phyloP scores from a whole-genome alignment of 2,888 invertebrate genomes.

The Cerastis leucographa region DNA sequence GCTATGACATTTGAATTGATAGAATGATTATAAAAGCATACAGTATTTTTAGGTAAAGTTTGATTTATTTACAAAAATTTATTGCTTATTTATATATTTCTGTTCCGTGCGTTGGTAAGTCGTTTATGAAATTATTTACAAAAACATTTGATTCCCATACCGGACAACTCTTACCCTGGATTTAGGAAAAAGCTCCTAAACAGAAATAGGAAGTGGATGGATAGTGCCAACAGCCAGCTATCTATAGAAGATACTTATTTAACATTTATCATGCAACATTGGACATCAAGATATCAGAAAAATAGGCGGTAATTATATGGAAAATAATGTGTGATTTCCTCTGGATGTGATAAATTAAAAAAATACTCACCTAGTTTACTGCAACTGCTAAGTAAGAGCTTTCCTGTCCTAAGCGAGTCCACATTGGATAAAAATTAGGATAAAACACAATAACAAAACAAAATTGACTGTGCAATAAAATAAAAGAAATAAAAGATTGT shows the following conservation, averaged over 20 bases:
- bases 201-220: slow-evolving; percentile 33
- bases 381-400: slow-evolving; percentile 3
- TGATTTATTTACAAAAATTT: slow-evolving; percentile 8
- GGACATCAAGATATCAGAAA: neutral
- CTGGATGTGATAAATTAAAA: neutral
- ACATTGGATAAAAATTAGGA: neutral
- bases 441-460: neutral
- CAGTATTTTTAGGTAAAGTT: neutral
- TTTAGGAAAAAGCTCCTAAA: slow-evolving; percentile 29
- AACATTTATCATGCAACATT: slow-evolving; percentile 30
- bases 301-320: neutral
- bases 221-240: slow-evolving; percentile 20
- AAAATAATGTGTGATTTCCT: neutral
- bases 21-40: neutral
- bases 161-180: slow-evolving; percentile 57
- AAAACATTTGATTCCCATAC: neutral
- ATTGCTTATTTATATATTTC: neutral
- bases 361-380: slow-evolving; percentile 7
- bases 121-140: slow-evolving; percentile 21
- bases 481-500: neutral
- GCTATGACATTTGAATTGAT: neutral
- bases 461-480: neutral
- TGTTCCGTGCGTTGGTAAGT: neutral
- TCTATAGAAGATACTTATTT: neutral
- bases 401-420: neutral